Conservation (phyloP, 2,113 vertebrate species). For the Meles meles region DNA sequence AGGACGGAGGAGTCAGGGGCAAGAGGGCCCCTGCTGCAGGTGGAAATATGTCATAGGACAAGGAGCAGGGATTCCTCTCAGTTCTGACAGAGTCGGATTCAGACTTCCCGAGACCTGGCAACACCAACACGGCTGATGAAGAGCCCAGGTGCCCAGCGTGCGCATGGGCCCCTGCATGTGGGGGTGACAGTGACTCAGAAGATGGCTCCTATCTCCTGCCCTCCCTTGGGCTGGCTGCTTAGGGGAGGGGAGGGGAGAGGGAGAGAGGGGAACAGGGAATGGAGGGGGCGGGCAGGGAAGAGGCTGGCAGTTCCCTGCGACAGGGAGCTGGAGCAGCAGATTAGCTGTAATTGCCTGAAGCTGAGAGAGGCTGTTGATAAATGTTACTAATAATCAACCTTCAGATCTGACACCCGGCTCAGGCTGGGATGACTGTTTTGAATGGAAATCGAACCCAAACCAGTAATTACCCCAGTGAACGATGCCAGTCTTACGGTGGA, state of each 20-base stretch:
- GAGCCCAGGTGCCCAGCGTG: not conserved
- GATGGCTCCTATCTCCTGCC: conserved; percentile 26
- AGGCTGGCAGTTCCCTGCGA: conserved; percentile 39
- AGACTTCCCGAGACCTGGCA: not conserved
- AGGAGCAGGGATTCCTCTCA: not conserved
- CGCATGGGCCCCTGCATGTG: not conserved
- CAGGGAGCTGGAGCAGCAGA: conserved; percentile 42
- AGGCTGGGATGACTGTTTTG: conserved; percentile 68
- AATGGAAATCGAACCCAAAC: conserved; percentile 69
- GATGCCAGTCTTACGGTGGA: conserved; percentile 50
- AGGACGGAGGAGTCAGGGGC: not conserved
- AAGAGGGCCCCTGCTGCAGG: not conserved
- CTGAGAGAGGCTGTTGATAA: conserved; percentile 46
- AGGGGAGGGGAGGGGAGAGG: not conserved
- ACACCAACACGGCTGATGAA: not conserved
- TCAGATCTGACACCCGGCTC: conserved; percentile 72
- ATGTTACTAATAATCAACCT: conserved; percentile 68
- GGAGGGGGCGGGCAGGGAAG: not conserved
- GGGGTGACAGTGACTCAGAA: conserved; percentile 21
- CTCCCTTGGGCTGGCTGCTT: conserved; percentile 13
- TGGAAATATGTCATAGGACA: not conserved
- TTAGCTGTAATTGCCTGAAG: conserved; percentile 63
- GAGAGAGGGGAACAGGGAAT: not conserved
- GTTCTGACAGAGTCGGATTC: not conserved
- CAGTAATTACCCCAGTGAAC: conserved; percentile 54